Conservation (phyloP, 1,140 invertebrate genomes). For the Scaptomyza graminum region DNA sequence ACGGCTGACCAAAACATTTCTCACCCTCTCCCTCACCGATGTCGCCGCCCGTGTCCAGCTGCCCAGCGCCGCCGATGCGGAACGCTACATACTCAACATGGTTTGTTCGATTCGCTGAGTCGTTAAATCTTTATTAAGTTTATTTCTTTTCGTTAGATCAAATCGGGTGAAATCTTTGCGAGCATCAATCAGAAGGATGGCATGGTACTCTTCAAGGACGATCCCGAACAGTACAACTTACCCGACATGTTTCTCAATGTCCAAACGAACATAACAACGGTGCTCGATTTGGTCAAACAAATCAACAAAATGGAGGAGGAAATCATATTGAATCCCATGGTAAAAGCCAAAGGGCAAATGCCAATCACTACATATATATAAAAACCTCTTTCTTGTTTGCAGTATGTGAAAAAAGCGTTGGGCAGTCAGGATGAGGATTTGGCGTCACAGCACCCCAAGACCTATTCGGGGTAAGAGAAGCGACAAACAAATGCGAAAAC, state of each 20-base stretch:
- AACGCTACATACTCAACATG: slow-evolving; percentile 98
- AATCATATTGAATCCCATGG: slow-evolving; percentile 94
- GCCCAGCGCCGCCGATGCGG: slow-evolving; percentile 92
- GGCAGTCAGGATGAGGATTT: slow-evolving; percentile 88
- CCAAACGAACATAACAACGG: slow-evolving; percentile 94
- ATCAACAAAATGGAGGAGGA: slow-evolving; percentile 97
- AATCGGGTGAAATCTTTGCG: slow-evolving; percentile 98
- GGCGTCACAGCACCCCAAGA: slow-evolving; percentile 85
- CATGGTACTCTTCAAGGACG: slow-evolving; percentile 98
- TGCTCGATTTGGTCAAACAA: slow-evolving; percentile 93
- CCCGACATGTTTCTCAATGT: slow-evolving; percentile 93
- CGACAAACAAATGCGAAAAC: neutral
- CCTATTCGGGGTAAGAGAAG: slow-evolving; percentile 74
- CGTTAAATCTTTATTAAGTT: neutral
- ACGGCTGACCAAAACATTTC: slow-evolving; percentile 97
- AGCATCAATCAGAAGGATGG: slow-evolving; percentile 99
- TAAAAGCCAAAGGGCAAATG: slow-evolving; percentile 44
- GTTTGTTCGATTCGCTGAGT: slow-evolving; percentile 83
- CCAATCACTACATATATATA: neutral
- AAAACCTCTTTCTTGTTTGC: slow-evolving; percentile 54
- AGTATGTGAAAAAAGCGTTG: slow-evolving; percentile 91
- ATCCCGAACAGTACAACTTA: slow-evolving; percentile 97
- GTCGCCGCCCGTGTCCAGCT: slow-evolving; percentile 96
- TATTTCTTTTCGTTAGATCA: slow-evolving; percentile 88
- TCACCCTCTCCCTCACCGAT: slow-evolving; percentile 96